A percentile compares a stretch with the other conserved stretches of the same genome.
Conservation (phyloP, 2,113 vertebrate genomes). For the Corythornis cristatus region DNA sequence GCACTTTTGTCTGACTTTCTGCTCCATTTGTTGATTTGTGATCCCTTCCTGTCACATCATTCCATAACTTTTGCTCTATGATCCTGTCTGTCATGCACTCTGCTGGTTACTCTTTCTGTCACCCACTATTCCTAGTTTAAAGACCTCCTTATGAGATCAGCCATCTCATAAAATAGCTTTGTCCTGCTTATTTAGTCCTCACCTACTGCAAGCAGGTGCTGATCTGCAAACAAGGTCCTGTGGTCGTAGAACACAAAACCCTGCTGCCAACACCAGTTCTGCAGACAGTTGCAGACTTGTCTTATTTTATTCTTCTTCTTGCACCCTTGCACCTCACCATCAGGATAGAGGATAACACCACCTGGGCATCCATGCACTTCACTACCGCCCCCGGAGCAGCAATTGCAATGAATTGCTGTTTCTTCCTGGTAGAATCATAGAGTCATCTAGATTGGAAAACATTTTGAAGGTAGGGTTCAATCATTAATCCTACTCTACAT, state of each 20-base stretch:
- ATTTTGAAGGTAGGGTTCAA: too few relatives aligned
- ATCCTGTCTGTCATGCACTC: not conserved
- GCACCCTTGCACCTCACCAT: not conserved
- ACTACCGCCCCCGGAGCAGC: too few relatives aligned
- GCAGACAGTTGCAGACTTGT: not conserved
- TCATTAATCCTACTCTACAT: too few relatives aligned
- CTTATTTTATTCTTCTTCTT: not conserved
- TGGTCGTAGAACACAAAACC: not conserved
- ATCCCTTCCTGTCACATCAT: not conserved
- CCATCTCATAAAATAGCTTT: not conserved
- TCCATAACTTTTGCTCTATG: accelerated
- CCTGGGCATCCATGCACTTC: too few relatives aligned
- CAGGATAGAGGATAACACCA: not conserved
- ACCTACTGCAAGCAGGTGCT: not conserved
- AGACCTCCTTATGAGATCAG: not conserved
- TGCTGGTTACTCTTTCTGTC: not conserved
- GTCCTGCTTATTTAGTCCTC: too few relatives aligned
- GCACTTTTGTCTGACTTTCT: not conserved
- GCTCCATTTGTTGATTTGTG: not conserved
- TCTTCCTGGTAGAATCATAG: not conserved
- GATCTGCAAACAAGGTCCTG: not conserved
- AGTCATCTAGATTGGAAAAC: too few relatives aligned
- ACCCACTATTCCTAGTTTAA: not conserved
- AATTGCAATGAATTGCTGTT: not conserved
- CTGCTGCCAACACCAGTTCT: not conserved